Conservation (phyloP, 1,140 invertebrate genomes). For the Drosophila bocqueti region DNA sequence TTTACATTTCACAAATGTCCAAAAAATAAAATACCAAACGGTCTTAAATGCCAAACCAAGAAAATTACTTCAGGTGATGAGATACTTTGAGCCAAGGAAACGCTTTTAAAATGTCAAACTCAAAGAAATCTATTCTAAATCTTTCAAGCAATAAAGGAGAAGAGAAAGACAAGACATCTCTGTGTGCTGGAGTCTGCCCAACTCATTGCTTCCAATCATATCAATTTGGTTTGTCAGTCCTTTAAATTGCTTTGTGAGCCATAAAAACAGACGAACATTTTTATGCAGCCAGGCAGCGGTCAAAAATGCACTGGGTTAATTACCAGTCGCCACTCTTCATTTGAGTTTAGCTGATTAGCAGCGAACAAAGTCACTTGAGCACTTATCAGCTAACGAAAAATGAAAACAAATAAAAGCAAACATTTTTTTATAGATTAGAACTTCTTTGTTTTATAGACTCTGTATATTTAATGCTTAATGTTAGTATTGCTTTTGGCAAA, state of each 20-base stretch:
- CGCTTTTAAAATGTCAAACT: slow-evolving; percentile 22
- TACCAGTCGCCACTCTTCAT: slow-evolving; percentile 70
- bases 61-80: slow-evolving; percentile 17
- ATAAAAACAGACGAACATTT: slow-evolving; percentile 20
- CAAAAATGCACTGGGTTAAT: slow-evolving; percentile 80
- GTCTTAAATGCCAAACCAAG: slow-evolving; percentile 56
- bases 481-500: slow-evolving; percentile 11
- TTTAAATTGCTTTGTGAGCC: slow-evolving; percentile 62
- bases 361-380: slow-evolving; percentile 19
- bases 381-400: slow-evolving; percentile 40
- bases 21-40: slow-evolving; percentile 31
- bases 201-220: slow-evolving; percentile 64
- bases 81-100: not conserved
- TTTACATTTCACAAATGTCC: slow-evolving; percentile 72
- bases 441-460: slow-evolving; percentile 18
- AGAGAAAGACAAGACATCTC: not conserved
- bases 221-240: slow-evolving; percentile 67
- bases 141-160: not conserved
- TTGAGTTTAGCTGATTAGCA: slow-evolving; percentile 48
- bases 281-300: slow-evolving; percentile 43
- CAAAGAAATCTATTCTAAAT: not conserved
- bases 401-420: not conserved
- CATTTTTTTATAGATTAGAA: slow-evolving; percentile 7
- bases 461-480: not conserved
- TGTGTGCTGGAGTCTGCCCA: not conserved